Evolutionary conservation across 2,888 invertebrate genomes (phyloP).

Genomic region (Aphidoletes aphidimyza): DNA sequence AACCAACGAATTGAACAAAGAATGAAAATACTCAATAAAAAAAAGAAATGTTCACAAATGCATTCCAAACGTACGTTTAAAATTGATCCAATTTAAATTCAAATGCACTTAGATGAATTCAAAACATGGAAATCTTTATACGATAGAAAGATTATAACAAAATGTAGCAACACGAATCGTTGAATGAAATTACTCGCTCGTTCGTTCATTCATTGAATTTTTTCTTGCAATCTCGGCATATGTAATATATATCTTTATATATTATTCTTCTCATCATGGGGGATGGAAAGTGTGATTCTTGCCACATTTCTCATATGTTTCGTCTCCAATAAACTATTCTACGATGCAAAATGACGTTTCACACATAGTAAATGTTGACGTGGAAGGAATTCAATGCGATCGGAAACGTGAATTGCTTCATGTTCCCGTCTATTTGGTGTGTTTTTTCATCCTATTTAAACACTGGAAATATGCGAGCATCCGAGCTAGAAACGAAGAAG

Average conservation of each 20-base stretch:
- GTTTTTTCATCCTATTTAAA: not conserved
- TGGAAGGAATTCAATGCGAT: not conserved
- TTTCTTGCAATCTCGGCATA: not conserved
- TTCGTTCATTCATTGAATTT: not conserved
- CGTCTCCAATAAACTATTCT: too few relatives aligned
- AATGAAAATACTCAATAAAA: not conserved
- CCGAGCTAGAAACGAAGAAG: not conserved
- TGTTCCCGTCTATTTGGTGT: not conserved
- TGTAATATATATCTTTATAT: too few relatives aligned
- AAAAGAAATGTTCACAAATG: not conserved
- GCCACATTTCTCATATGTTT: too few relatives aligned
- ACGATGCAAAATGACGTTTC: too few relatives aligned
- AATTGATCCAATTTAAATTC: constrained; percentile 42
- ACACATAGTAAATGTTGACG: too few relatives aligned
- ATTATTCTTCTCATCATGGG: too few relatives aligned
- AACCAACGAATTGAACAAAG: not conserved
- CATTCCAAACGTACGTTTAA: not conserved
- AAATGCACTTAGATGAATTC: constrained; percentile 37
- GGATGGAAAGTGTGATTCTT: too few relatives aligned
- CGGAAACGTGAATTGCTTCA: not conserved
- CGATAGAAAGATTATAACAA: not conserved
- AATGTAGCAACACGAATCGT: not conserved
- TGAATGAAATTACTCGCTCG: not conserved
- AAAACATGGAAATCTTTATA: not conserved
- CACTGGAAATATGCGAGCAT: too few relatives aligned